Evolutionary conservation across 2,797 vertebrate genomes (phyloP), one percentile per base, ranked within the genome.

Genomic region (Dallia pectoralis): DNA sequence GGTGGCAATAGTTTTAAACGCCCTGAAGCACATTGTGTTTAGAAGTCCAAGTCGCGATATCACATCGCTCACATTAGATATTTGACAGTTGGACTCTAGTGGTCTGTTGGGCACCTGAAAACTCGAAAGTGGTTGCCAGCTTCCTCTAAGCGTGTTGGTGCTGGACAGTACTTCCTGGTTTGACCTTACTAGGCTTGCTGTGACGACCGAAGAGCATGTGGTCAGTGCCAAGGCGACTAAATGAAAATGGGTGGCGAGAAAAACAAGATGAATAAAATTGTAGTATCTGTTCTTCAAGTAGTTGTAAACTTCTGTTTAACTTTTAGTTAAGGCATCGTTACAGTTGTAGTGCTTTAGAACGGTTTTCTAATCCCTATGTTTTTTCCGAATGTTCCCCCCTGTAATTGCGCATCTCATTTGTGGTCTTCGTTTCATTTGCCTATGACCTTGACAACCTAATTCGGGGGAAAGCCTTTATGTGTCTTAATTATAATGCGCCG

Each of bases 401-500:
- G 49, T 74, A 74, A 78, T 81, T 76, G 68, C 22, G 30, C 70
- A 62, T 72, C 62, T 72, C 32, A 71, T 32, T 33, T 71, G 73
- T 73, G 61, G 83, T 87, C 74, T 74, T 12, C 40, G 74, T 87
- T 89, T 90, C 77, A 83, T 90, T 81, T 86, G 71, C 78, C 79
- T 76, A 83, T 75, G 86, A 93, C 91, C 90, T 88, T 87, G 80
- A 84, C 67, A 78, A 87, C 88, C 86, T 87, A 82, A 89, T 93
- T 90, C 86, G 75, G 77, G 81, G 81, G 82, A 88, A 82, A 89
- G 86, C 80, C 87, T 90, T 89, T 74, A 84, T 79, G 73, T 78
- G 83, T 92, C 85, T 91, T 92, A 93, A 93, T 94, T 92, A 92
- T 81, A 90, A 88, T 85, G 75, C 86, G 85, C 78, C 81, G 69